Base-by-base conservation (phyloP, 2,888 invertebrate species). In the Eumerus sabulonum region DNA sequence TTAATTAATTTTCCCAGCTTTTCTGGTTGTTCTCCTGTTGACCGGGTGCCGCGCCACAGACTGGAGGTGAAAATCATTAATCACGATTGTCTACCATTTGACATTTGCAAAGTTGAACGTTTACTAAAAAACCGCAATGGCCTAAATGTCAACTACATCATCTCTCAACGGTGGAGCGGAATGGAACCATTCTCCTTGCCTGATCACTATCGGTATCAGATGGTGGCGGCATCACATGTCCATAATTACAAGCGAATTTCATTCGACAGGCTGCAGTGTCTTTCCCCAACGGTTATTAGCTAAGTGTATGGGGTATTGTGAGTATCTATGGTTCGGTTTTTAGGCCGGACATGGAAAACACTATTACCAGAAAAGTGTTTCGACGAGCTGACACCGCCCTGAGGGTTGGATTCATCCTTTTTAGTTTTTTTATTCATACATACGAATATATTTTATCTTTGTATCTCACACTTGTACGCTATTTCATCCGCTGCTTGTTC, bases 1-100 rank as follows among this genome's bases (percentile, higher is more conserved):
- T 70, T 76, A 77, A 77, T 77, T 77, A 77, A 77, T 77, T 77
- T 72, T 67, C 62, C n/a, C 51, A 62, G 40, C 56, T 62, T 67
- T 77, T 62, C 67, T 62, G 60, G 66, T 54, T 51, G 44, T 48
- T 27, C 44, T 27, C 44, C 45, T 19, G 38, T 16, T 47, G 51
- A 38, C 42, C 35, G n/a, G 17, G 14, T 16, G 16, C 27, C 27
- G 17, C 38, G 38, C 16, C 17, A 11, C 16, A 14, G 9, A 18
- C 18, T 12, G 57, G 27, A 45, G 64, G 54, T 27, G 54, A 50
- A 62, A 73, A 64, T 35, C 72, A 77, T 77, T 73, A 73, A 77
- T 77, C 76, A 77, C 64, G 72, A 60, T 76, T 66, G 54, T 17
- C 54, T 66, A 53, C 42, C 53, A 38, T 51, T 62, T 68, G 74